phyloP scores from a whole-genome alignment of 2,888 invertebrate species.

The Spodoptera exigua region DNA sequence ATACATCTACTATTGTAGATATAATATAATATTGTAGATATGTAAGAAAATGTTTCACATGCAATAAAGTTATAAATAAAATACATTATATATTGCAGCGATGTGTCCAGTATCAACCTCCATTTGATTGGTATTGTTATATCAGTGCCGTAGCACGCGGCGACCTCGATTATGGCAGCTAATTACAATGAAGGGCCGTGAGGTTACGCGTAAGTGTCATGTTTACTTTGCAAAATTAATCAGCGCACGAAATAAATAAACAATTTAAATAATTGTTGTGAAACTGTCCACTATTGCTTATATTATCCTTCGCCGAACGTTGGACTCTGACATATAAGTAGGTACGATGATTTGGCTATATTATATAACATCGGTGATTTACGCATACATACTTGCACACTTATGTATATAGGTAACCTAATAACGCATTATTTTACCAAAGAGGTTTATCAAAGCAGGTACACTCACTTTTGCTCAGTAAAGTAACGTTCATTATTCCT shows the following conservation, averaged over 20 bases:
- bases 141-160: slow-evolving; percentile 35
- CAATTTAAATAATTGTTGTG: slow-evolving; percentile 1
- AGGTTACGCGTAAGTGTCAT: slow-evolving; percentile 22
- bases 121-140: slow-evolving; percentile 53
- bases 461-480: too few species aligned
- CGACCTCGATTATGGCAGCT: slow-evolving; percentile 45
- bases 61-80: slow-evolving; percentile 1
- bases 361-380: too few species aligned
- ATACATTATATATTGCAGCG: slow-evolving; percentile 13
- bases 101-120: slow-evolving; percentile 34
- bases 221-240: slow-evolving; percentile 36
- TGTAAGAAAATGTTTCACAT: too few species aligned
- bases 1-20: too few species aligned
- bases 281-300: slow-evolving; percentile 10
- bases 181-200: slow-evolving; percentile 51
- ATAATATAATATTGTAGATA: too few species aligned
- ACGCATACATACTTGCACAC: too few species aligned
- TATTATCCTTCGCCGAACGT: slow-evolving; percentile 19
- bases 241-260: slow-evolving; percentile 7
- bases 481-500: too few species aligned
- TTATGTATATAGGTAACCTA: too few species aligned
- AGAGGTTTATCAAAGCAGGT: too few species aligned
- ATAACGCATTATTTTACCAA: too few species aligned
- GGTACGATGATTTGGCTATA: slow-evolving; percentile 8
- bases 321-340: slow-evolving; percentile 11